phyloP scores from a whole-genome alignment of 92 coral and sea anemone species.

The Palythoa grandis region DNA sequence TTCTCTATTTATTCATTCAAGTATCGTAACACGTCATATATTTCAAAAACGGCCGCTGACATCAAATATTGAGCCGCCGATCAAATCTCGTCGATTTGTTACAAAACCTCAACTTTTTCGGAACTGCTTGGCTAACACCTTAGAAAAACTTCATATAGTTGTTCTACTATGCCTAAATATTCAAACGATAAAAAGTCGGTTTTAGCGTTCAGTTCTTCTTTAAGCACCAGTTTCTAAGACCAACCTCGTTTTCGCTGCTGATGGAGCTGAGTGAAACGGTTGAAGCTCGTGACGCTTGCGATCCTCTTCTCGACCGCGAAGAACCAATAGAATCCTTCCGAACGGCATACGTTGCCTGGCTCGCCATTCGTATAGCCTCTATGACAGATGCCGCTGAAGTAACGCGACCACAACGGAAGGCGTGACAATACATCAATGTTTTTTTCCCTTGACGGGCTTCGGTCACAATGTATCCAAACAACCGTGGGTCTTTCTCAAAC shows the following conservation, averaged over 20 bases:
- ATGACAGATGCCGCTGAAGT: conserved; percentile 84
- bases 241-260: conserved; percentile 39
- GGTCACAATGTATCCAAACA: conserved; percentile 94
- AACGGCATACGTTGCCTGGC: conserved; percentile 88
- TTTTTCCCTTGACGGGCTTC: conserved; percentile 95
- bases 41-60: no score
- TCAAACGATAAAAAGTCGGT: no score
- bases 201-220: no score
- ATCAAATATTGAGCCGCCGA: no score
- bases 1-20: no score
- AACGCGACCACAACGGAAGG: conserved; percentile 96
- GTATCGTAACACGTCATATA: no score
- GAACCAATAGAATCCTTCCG: conserved; percentile 66
- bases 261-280: conserved; percentile 57
- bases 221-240: neutral
- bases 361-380: conserved; percentile 86
- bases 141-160: no score
- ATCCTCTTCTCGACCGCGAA: conserved; percentile 61
- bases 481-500: conserved; percentile 86
- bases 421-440: conserved; percentile 96
- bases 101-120: no score
- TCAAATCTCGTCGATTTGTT: no score
- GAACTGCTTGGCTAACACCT: no score
- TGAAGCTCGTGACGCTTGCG: conserved; percentile 66
- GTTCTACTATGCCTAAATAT: no score